Evolutionary conservation across 2,888 invertebrate species (phyloP).

Genomic region (Cremastinae sp.): DNA sequence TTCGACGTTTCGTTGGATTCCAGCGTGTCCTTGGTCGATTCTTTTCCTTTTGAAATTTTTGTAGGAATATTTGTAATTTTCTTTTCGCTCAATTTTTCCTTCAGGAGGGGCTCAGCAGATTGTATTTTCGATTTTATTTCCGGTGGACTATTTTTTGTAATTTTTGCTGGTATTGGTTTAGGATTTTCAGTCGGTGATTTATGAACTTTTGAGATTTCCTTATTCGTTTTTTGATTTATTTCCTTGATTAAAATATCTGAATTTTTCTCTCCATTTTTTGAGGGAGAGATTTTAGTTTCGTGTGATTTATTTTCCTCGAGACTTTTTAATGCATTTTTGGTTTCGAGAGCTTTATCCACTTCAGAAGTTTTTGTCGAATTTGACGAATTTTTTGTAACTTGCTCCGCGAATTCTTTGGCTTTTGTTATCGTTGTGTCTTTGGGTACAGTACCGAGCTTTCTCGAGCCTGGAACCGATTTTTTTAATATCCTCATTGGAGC

Average conservation of each 20-base stretch:
- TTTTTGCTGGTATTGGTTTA: no score
- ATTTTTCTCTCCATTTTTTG: conserved; percentile 16
- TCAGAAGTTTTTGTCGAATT: neutral
- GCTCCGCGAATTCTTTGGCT: conserved; percentile 60
- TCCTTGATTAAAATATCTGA: conserved; percentile 1
- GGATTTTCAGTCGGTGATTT: no score
- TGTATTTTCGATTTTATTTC: conserved; percentile 47
- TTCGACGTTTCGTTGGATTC: conserved; percentile 7
- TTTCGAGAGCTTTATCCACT: no score
- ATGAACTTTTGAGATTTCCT: neutral
- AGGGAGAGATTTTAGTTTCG: neutral
- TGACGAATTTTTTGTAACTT: conserved; percentile 57
- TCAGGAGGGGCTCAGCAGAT: conserved; percentile 31
- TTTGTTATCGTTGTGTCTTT: conserved; percentile 60
- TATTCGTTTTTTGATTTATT: conserved; percentile 5
- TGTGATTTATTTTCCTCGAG: neutral
- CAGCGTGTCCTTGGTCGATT: conserved; percentile 9
- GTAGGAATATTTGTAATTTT: conserved; percentile 53
- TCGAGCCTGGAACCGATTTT: conserved; percentile 62
- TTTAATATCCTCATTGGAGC: conserved; percentile 70
- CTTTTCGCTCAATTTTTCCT: conserved; percentile 26
- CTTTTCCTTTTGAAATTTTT: conserved; percentile 38
- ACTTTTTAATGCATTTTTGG: no score
- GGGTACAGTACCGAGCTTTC: conserved; percentile 59
- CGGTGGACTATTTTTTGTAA: conserved; percentile 36